Conservation (phyloP, 1,140 invertebrate species). For the Sinella curviseta region DNA sequence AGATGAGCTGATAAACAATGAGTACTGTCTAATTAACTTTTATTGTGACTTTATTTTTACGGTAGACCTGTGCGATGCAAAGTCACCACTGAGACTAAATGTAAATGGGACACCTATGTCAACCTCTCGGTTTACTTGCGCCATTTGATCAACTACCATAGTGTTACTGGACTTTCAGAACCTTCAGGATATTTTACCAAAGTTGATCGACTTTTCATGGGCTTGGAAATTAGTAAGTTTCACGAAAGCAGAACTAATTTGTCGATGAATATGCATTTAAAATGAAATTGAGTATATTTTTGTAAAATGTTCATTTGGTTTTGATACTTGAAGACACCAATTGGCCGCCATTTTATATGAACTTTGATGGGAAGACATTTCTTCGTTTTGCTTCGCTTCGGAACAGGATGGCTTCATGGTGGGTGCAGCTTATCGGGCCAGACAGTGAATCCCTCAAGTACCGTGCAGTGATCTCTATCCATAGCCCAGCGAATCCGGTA, state of each 20-base stretch:
- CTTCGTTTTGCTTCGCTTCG: neutral
- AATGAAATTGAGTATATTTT: neutral
- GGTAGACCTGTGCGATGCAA: neutral
- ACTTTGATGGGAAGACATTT: conserved; percentile 10
- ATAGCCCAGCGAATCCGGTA: neutral
- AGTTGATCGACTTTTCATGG: neutral
- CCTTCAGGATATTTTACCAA: neutral
- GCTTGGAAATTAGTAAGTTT: neutral
- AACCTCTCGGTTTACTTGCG: neutral
- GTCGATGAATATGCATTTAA: neutral
- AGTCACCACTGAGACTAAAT: neutral
- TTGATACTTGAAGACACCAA: neutral
- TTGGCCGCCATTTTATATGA: neutral
- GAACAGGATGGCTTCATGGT: neutral
- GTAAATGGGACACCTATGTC: neutral
- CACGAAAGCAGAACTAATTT: neutral
- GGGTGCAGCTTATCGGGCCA: neutral
- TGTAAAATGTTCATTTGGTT: neutral
- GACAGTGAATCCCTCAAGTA: neutral
- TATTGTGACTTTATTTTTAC: neutral
- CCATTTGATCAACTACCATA: neutral
- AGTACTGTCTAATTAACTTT: neutral
- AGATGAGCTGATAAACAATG: neutral
- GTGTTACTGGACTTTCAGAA: neutral
- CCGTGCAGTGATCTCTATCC: neutral